Evolutionary conservation across 1,140 invertebrate genomes (phyloP).

Genomic region (Pollicipes pollicipes): DNA sequence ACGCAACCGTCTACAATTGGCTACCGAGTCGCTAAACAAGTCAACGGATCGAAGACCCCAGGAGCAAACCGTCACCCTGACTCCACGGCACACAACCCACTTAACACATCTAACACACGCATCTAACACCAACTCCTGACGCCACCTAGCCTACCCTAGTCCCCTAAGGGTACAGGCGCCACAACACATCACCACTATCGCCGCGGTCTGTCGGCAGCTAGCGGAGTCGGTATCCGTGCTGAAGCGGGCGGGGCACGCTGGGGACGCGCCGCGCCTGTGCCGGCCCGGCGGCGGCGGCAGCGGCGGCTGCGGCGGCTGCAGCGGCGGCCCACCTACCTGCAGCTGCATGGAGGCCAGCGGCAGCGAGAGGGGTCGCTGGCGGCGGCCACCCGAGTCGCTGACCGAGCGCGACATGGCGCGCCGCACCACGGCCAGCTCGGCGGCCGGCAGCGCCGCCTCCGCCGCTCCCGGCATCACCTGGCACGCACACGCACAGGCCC

Average conservation of each 20-base stretch:
- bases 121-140: too few relatives aligned
- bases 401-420: background rate
- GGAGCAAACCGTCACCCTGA: too few relatives aligned
- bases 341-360: slow-evolving; percentile 1
- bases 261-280: too few relatives aligned
- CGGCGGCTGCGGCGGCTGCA: background rate
- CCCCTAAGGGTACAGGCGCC: too few relatives aligned
- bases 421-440: background rate
- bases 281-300: background rate
- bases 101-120: too few relatives aligned
- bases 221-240: background rate
- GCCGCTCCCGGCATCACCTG: background rate
- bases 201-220: background rate
- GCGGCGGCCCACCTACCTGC: background rate
- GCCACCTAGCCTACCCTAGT: too few relatives aligned
- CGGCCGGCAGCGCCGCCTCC: background rate
- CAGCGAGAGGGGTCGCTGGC: background rate
- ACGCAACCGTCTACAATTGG: too few relatives aligned
- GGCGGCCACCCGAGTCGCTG: background rate
- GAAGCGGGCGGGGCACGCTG: background rate
- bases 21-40: too few relatives aligned
- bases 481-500: background rate
- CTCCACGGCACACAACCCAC: too few relatives aligned
- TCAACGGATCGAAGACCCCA: too few relatives aligned
- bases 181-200: too few relatives aligned